Base-by-base conservation (phyloP, 2,888 invertebrate genomes). In the Leucania comma region DNA sequence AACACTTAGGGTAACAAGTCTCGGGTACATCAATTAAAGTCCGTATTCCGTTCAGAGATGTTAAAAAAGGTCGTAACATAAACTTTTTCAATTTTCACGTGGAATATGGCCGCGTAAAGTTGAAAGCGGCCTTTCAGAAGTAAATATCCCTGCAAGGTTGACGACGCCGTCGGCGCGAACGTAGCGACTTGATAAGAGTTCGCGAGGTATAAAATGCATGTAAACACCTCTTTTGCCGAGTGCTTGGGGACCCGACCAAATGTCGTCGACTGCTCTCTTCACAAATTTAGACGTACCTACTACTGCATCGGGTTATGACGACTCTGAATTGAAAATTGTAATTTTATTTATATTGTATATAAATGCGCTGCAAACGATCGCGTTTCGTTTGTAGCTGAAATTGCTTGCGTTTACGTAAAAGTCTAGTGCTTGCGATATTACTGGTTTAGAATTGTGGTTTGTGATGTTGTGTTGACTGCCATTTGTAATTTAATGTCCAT, bases 71-170 rank as follows among this genome's bases (percentile, higher is more conserved):
- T 94, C 92, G 91, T 94, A 93, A 95, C 93, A 92, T 94, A 94
- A 95, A 95, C 93, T 94, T 95, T 95, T 95, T 94, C 94, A 95
- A 95, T 95, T 95, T 95, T 93, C 94, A 94, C 94, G 92, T 94
- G 90, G 92, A 93, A 92, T 93, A 93, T 92, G 92, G 89, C 90
- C 90, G 90, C 87, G 89, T 94, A 94, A 95, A 95, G 92, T 89
- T 92, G 89, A 89, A 90, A 87, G 90, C 88, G 88, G 90, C 88
- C 87, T 85, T 80, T 76, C 83, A 81, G 81, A 89, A 91, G 92
- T 93, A 93, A 93, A 94, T 93, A 93, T 94, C 92, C 91, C 90
- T 90, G 88, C 89, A 90, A 91, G 92, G 93, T 93, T 93, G 93
- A 93, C 93, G 93, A 93, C 91, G 93, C 92, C 92, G 90, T 90